phyloP scores from a whole-genome alignment of 2,797 vertebrate species.

The Anisognathus igniventris region DNA sequence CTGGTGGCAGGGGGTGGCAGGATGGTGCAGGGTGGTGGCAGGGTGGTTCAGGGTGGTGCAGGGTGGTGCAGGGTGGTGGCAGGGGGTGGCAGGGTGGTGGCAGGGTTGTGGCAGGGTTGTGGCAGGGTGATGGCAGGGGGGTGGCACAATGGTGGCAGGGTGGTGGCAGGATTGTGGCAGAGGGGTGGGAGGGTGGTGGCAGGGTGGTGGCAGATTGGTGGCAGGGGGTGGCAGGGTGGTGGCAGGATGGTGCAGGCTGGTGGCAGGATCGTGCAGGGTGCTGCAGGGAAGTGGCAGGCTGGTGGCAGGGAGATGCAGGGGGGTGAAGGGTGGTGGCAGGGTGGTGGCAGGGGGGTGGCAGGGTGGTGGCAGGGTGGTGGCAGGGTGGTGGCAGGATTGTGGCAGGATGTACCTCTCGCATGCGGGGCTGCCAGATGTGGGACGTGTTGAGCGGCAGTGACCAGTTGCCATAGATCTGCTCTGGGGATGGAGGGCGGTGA shows the following conservation, averaged over 20 bases:
- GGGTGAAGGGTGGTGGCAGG: rapidly evolving
- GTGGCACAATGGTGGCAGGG: too few relatives aligned
- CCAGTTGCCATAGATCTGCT: constrained; percentile 93
- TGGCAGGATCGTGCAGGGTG: rapidly evolving
- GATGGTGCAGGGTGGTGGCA: rapidly evolving
- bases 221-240: too few relatives aligned
- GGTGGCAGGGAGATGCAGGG: neutral
- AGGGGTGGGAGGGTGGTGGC: too few relatives aligned
- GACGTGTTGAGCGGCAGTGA: constrained; percentile 85
- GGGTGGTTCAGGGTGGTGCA: rapidly evolving
- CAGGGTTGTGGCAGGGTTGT: too few relatives aligned
- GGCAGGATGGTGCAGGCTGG: rapidly evolving
- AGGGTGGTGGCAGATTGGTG: too few relatives aligned
- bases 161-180: too few relatives aligned
- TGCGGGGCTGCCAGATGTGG: constrained; percentile 93
- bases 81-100: rapidly evolving
- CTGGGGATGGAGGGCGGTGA: constrained; percentile 62
- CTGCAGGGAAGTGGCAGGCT: rapidly evolving
- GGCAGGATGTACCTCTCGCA: constrained; percentile 81
- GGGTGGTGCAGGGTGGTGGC: too few relatives aligned
- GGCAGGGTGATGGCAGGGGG: too few relatives aligned
- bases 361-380: too few relatives aligned
- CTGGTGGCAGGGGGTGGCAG: neutral
- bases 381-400: rapidly evolving
- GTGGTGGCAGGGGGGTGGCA: rapidly evolving